phyloP scores from a whole-genome alignment of 2,113 vertebrate genomes.

The Machaerirhynchus nigripectus region DNA sequence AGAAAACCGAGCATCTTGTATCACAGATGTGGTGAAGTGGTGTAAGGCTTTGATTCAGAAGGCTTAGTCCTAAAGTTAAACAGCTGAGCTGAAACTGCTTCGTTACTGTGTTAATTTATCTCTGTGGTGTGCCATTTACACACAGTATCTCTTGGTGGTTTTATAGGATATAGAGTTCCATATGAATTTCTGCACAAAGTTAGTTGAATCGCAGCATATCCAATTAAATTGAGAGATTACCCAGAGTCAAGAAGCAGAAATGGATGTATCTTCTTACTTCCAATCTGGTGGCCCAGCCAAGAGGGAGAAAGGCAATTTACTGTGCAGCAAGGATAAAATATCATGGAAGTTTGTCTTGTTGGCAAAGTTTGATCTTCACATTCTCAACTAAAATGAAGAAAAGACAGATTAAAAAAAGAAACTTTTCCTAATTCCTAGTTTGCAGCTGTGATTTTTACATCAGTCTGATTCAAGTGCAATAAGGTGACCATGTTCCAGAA shows the following conservation, averaged over 20 bases:
- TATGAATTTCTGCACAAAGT: neutral
- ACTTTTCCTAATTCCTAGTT: neutral
- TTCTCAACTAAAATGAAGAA: neutral
- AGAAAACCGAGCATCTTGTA: neutral
- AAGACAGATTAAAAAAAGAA: neutral
- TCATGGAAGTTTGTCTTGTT: neutral
- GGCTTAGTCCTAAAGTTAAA: neutral
- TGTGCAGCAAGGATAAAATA: neutral
- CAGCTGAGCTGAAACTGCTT: neutral
- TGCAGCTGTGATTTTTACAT: neutral
- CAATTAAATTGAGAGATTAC: neutral
- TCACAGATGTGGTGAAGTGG: neutral
- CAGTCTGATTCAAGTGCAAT: neutral
- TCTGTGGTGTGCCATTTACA: neutral
- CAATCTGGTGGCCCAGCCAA: neutral
- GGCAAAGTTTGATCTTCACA: neutral
- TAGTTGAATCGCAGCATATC: neutral
- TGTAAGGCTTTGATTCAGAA: neutral
- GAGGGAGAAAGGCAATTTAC: neutral
- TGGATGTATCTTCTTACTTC: neutral
- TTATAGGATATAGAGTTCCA: neutral
- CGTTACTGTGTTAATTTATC: neutral
- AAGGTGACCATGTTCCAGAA: neutral
- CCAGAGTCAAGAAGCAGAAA: neutral
- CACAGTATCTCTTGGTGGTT: neutral